Base-by-base conservation (phyloP, 2,797 vertebrate species). In the Rallus crepitans region DNA sequence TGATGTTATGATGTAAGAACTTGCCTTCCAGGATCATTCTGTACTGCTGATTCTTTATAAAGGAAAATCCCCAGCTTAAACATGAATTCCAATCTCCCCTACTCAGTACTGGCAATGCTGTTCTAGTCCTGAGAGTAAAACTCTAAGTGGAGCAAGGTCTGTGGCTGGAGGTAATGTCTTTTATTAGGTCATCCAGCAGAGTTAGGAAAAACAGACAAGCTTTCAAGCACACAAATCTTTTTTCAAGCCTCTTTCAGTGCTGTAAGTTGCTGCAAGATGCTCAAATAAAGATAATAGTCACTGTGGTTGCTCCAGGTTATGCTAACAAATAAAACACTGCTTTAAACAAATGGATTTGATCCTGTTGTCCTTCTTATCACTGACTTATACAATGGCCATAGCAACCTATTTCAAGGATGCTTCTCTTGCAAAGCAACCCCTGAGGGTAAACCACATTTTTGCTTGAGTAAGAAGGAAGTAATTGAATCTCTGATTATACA, bases 261-360 rank as follows among this genome's bases (percentile, higher is more conserved):
- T 85, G n/a, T 71, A 73, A 73, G 89, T 81, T 53, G 53, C 85
- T 76, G 27, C 53, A 70, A 82, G 88, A 82, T 95, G 90, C 63
- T 92, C 86, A 73, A 92, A 93, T 96, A 94, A 93, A 87, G 66
- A 33, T 84, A 92, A 94, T 89, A 76, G 70, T 89, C 60, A 4
- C 70, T 45, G 52, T 73, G 73, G 21, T 80, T 70, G 78, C 96
- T 77, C 53, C 73, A 40, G 89, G 89, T 90, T 87, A 80, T 17
- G 19, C 33, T 75, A 11, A 72, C 39, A 73, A 33, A 71, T 66
- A 31, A 84, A 82, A 60, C 16, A 65, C 25, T 56, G 70, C 81
- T 79, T 84, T 66, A 71, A 93, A 75, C 52, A 94, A 87, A 79
- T 86, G 50, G 76, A 12, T 88, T 89, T 77, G 85, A 39, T 86